phyloP scores from a whole-genome alignment of 2,888 invertebrate genomes.

The Hedychridium roseum region DNA sequence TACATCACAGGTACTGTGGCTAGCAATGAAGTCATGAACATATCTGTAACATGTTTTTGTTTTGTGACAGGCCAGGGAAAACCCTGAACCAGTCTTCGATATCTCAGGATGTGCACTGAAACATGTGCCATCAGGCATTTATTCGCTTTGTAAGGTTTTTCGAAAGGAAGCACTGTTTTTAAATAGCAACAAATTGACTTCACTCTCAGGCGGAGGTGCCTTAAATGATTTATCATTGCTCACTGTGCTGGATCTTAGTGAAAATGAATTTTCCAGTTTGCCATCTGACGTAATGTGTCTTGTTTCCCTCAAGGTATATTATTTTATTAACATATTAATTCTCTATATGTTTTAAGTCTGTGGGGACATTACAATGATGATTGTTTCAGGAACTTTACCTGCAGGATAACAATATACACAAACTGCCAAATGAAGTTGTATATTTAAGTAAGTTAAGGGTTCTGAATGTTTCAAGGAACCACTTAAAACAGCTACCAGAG shows the following conservation, averaged over 20 bases:
- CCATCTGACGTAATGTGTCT: slow-evolving; percentile 74
- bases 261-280: slow-evolving; percentile 72
- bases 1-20: not conserved
- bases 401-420: slow-evolving; percentile 75
- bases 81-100: slow-evolving; percentile 83
- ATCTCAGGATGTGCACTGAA: slow-evolving; percentile 80
- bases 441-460: slow-evolving; percentile 71
- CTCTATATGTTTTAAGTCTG: not conserved
- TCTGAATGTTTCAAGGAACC: slow-evolving; percentile 77
- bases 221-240: slow-evolving; percentile 75
- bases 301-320: slow-evolving; percentile 71
- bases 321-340: not conserved
- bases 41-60: not conserved
- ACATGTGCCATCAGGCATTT: slow-evolving; percentile 79
- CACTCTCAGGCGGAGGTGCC: slow-evolving; percentile 76
- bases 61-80: slow-evolving; percentile 73
- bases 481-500: slow-evolving; percentile 71
- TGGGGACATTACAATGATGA: not conserved
- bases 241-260: slow-evolving; percentile 73
- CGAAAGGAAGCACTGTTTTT: slow-evolving; percentile 76
- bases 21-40: not conserved
- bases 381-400: slow-evolving; percentile 73
- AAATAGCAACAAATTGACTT: slow-evolving; percentile 74
- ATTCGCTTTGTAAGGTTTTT: slow-evolving; percentile 81
- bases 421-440: slow-evolving; percentile 75